Base-by-base conservation (phyloP, 92 coral and sea anemone genomes). In the Umimayanthus kanabou region DNA sequence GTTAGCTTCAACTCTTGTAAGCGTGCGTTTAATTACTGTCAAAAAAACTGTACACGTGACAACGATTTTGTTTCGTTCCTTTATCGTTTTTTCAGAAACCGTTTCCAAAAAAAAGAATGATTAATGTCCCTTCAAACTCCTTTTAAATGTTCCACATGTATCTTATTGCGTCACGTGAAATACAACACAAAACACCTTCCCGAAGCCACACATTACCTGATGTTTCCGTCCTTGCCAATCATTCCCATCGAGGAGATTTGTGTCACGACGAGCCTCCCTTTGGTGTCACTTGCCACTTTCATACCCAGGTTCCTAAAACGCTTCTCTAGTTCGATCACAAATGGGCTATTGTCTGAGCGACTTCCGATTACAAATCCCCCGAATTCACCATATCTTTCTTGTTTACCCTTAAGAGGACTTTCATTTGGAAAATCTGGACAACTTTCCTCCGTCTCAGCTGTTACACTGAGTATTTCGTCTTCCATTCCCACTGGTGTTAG, bases 171-270 rank as follows among this genome's bases (percentile, higher is more conserved):
- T 6, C 15, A 39, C 53, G 22, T 16, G 0, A 76, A 0, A 33
- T 43, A 42, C 15, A 14, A 76, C 50, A 76, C 25, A 39, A 40
- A 71, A 49, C n/a, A 79, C 6, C 16, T 11, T 7, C 2, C 53
- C 1, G 55, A 16, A 20, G 22, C 64, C 37, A 53, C 28, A 29
- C 20, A 53, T 39, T 77, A 96, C 98, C 98, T 96, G 77, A 97
- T 92, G 53, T 94, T 94, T 9, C 96, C 99, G 79, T 97, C 98
- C 89, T 94, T 97, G 82, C 95, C 98, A 73, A 95, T 91, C 76
- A 97, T 87, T 64, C 99, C 99, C 92, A 91, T 92, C 22, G 96
- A 85, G 11, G 96, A 90, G 45, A 97, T 90, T 55, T 95, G 96
- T 28, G 93, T 50, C 49, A 97, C 93, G 11, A 85, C 49, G 69